Percentiles rank a stretch among this genome's conserved stretches.
These are phyloP conservation scores for Ceyx melanurus DNA, from an alignment of 2,113 vertebrate genomes.

Conservation along the genomic window DNA sequence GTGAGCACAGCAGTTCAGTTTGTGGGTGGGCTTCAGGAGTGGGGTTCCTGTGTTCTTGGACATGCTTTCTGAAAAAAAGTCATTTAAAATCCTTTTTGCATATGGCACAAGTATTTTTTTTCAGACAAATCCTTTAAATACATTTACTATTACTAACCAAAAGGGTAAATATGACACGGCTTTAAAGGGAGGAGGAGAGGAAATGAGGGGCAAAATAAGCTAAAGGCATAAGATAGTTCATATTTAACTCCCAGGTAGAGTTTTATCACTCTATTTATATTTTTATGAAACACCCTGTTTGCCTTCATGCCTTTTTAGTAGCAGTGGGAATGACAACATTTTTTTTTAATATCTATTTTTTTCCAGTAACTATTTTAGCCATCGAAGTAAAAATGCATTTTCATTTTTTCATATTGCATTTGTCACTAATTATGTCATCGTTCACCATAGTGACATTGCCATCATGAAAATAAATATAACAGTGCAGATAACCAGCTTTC, in stretches of 20 bases:
- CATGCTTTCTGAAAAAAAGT: background rate
- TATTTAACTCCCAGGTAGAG: background rate
- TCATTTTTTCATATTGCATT: background rate
- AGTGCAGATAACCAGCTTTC: background rate
- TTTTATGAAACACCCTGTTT: background rate
- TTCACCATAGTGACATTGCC: rapidly evolving
- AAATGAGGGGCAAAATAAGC: background rate
- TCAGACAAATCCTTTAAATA: background rate
- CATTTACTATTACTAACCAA: background rate
- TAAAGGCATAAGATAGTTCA: background rate
- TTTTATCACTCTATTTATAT: background rate
- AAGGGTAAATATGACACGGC: background rate
- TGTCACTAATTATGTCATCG: background rate
- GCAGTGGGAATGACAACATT: background rate
- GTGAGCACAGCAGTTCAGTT: background rate
- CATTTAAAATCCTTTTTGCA: background rate
- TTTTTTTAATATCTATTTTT: background rate
- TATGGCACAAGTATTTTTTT: background rate
- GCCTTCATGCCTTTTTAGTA: background rate
- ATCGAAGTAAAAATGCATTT: background rate
- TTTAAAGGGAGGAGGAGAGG: background rate
- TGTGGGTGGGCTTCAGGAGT: background rate
- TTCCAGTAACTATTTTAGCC: background rate
- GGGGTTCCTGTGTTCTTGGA: background rate
- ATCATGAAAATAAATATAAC: background rate